Evolutionary conservation across 2,113 vertebrate species (phyloP), one percentile per base, ranked within the genome.

Genomic region (Melanotaenia duboulayi): DNA sequence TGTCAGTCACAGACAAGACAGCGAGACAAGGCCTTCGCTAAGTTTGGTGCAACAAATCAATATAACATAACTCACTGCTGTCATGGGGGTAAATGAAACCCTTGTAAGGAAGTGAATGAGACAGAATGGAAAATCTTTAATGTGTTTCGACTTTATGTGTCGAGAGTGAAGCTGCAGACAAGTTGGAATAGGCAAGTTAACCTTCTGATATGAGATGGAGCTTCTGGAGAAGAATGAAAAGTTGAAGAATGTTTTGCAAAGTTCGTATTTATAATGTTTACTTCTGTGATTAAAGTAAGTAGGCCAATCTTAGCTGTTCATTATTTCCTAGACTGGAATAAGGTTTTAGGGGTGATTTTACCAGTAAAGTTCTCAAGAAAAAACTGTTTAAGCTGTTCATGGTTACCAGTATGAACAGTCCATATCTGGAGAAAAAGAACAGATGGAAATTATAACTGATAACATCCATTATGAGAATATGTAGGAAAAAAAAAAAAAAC

Each of bases 1-100:
- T 70, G 85, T 81, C 89, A 86, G 62, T 89, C 85, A 83, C 32
- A 57, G 54, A 37, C 59, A n/a, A n/a, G n/a, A n/a, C n/a, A n/a
- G n/a, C 0, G 50, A 74, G 77, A 74, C 79, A 35, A 78, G 61
- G 64, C 56, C 40, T 17, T 59, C 1, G 8, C 65, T 58, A 56
- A 62, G 62, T 78, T 76, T 40, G 76, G 28, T 20, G 32, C 64
- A 12, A 9, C 55, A 59, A 62, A 88, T 91, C 89, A 72, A 85
- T 89, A 71, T 2, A 63, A 72, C 87, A 83, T 74, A 49, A 37
- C 61, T 49, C 71, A 64, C 70, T 74, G 78, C 52, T 62, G 68
- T 77, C 70, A 32, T 23, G 37, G 32, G 76, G 58, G 24, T 37
- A 62, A 83, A 80, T 65, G 19, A 87, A 72, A 66, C 65, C 51